Evolutionary conservation across 2,797 vertebrate genomes (phyloP), one percentile per base, ranked within the genome.

Genomic region (Platalea minor): DNA sequence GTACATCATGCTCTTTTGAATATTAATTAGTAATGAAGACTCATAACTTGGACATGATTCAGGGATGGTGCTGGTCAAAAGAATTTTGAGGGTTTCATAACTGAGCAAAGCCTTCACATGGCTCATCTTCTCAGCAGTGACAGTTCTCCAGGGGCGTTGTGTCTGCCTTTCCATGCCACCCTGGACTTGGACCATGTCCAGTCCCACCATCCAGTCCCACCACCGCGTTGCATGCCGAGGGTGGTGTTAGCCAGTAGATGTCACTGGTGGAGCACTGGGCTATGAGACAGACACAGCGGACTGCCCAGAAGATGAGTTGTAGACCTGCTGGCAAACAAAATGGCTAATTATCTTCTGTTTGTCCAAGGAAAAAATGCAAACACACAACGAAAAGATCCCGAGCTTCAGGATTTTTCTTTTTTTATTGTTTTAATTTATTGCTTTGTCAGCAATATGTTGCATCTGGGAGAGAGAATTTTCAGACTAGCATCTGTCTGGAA

Each of bases 181-280:
- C 8, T 19, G 23, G 3, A 19, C 48, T 65, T 17, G 50, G 50
- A 11, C 37, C 29, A 2, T 0, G 26, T 4, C 26, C 0, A 7
- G 43, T 72, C 41, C 24, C 69, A 31, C 29, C 3, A 2, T 10
- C 41, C 1, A 0, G 33, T 51, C 50, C 74, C 88, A 56, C 31
- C 67, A 3, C 10, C 1, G 0, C 3, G 31, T 9, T 65, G 51
- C 35, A 57, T 50, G 76, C 59, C 21, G 3, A 39, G 25, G 39
- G 92, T 77, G 85, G 11, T 33, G 21, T 9, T 60, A 86, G 25
- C 96, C 94, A 85, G 95, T 4, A 95, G 93, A 83, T 94, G 96
- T 97, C 95, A 96, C 80, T 91, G 90, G 64, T 77, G 96, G 72
- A 95, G 88, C 94, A 92, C 77, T 89, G 88, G 94, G 80, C 45